Evolutionary conservation across 2,113 vertebrate species (phyloP), one percentile per base, ranked within the genome.

Genomic region (Astatotilapia flaviijosephi): DNA sequence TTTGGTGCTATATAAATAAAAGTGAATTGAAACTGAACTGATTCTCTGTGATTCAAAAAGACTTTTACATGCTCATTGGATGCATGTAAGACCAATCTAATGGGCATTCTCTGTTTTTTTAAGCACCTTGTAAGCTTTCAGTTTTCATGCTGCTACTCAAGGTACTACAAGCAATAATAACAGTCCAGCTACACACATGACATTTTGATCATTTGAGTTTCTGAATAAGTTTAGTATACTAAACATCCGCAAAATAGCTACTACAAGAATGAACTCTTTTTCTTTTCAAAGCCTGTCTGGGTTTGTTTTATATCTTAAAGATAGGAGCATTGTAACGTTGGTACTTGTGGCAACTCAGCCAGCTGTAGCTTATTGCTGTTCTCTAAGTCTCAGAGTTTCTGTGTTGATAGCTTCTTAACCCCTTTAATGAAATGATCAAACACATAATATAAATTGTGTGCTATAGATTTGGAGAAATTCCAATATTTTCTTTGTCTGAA

Each of bases 401-500:
- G 70, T 75, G 70, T 49, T 75, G 42, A 19, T 75, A 9, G 70
- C 40, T 28, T 75, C 40, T 73, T 73, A 45, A 75, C 23, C 40
- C 8, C 23, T 47, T 75, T 28, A 47, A 11, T 19, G 40, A 42
- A 47, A 75, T 47, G 2, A 75, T 75, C 8, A 47, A 28, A 75
- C 23, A 28, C 15, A 47, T 75, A 19, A 7, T 75, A 75, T 19
- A 9, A 33, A 33, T 2, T 75, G 6, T 49, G 23, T 7, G 70
- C 23, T 49, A 19, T 28, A 47, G 68, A 47, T 47, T 11, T 17
- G 40, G 21, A 28, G 40, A 73, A 73, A 40, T 40, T 40, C 62
- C 14, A 17, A 75, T 5, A 75, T 28, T 49, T 77, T 49, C 26
- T 49, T 77, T 31, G 26, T 31, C 40, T 75, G 70, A 35, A 49